Evolutionary conservation across 92 coral and sea anemone genomes (phyloP).

Genomic region (Palythoa grandiflora): DNA sequence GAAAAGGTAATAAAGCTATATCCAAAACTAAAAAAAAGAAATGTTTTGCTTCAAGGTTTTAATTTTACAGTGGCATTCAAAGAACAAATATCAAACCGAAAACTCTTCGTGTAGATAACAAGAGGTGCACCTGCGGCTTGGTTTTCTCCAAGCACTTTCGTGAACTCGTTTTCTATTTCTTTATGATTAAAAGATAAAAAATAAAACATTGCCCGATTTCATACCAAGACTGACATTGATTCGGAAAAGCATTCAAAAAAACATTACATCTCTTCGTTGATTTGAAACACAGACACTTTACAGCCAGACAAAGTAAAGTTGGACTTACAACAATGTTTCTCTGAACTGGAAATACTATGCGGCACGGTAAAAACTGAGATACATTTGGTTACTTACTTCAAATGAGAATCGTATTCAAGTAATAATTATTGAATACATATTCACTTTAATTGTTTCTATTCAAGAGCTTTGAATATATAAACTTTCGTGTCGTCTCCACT

Average conservation of each 20-base stretch:
- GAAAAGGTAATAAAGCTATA: too few species aligned
- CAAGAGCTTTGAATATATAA: slow-evolving; percentile 4
- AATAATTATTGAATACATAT: slow-evolving; percentile 4
- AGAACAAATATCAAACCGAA: too few species aligned
- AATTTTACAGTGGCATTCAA: too few species aligned
- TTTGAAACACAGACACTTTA: slow-evolving; percentile 22
- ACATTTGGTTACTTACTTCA: slow-evolving; percentile 34
- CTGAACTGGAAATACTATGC: slow-evolving; percentile 30
- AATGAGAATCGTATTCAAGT: slow-evolving; percentile 23
- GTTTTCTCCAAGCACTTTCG: too few species aligned
- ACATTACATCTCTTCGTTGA: slow-evolving; percentile 15
- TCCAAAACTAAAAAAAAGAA: too few species aligned
- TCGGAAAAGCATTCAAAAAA: slow-evolving; percentile 7
- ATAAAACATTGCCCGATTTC: slow-evolving; percentile 11
- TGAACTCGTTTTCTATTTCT: too few species aligned
- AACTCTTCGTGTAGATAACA: too few species aligned
- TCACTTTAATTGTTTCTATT: not conserved
- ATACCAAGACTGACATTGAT: slow-evolving; percentile 3
- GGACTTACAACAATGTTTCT: slow-evolving; percentile 25
- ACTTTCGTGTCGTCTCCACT: slow-evolving; percentile 26
- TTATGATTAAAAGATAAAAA: not conserved
- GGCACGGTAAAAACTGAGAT: slow-evolving; percentile 16
- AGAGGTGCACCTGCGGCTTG: too few species aligned
- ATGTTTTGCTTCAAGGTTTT: too few species aligned
- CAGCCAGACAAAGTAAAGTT: slow-evolving; percentile 25